phyloP scores from a whole-genome alignment of 2,113 vertebrate genomes.

The Pygoscelis antarcticus region DNA sequence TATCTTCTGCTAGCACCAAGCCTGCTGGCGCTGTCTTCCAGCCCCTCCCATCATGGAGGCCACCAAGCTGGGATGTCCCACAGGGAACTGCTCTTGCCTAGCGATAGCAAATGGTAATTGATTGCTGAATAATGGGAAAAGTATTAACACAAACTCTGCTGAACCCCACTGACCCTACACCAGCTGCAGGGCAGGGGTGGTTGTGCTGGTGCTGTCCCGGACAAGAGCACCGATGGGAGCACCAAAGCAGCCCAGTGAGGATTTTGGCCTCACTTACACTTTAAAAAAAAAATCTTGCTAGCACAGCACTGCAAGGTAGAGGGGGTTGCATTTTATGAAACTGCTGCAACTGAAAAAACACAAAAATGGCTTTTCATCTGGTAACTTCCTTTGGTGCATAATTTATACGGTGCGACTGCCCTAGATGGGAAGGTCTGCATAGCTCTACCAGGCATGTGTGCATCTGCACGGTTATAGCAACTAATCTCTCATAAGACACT shows the following conservation, averaged over 20 bases:
- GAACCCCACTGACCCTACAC: not conserved
- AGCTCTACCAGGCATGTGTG: not conserved
- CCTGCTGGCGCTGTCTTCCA: not conserved
- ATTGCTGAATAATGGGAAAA: not conserved
- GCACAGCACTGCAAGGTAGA: rapidly evolving
- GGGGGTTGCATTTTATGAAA: not conserved
- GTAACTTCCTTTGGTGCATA: not conserved
- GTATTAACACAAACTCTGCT: not conserved
- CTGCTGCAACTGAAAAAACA: not conserved
- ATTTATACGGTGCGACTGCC: not conserved
- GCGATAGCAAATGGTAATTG: rapidly evolving
- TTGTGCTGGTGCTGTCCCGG: not conserved
- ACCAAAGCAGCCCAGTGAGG: not conserved
- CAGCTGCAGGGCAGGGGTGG: not conserved
- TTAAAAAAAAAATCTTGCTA: not conserved
- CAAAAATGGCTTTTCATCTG: not conserved
- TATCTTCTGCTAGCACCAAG: not conserved
- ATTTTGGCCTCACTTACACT: not conserved
- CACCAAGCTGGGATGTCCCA: not conserved
- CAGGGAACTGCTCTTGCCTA: not conserved
- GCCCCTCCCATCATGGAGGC: not conserved
- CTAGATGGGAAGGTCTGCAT: not conserved
- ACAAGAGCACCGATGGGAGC: not conserved
- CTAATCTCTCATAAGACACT: not conserved
- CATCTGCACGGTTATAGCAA: not conserved